Evolutionary conservation across 2,797 vertebrate genomes (phyloP), one percentile per base, ranked within the genome.

Genomic region (Sebastes reedi): DNA sequence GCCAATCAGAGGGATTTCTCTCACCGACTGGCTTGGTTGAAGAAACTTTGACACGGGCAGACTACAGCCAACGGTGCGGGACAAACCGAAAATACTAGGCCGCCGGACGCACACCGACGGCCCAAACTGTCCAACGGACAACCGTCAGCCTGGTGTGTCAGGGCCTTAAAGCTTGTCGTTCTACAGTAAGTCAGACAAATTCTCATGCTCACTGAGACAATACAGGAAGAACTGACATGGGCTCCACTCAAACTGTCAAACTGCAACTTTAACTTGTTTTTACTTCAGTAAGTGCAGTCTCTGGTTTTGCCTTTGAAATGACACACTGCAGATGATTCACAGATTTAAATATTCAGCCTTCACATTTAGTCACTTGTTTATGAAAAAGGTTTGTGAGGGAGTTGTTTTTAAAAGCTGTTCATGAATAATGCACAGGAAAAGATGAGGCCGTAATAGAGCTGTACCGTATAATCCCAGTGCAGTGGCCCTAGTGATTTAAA

Each of bases 241-340:
- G 32, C 54, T 61, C 59, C 52, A n/a, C 32, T 42, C 65, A 46
- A 61, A 56, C 80, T 68, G 55, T 56, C 67, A 65, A 32, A 70
- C 10, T 66, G 50, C 30, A 65, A 13, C 30, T 62, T 72, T 6
- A 64, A 34, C 20, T 59, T 22, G 58, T 27, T 9, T 50, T 34
- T n/a, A 30, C 54, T 56, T 55, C 20, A 24, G 24, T 39, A 27
- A 22, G 29, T 30, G 30, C 56, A 12, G 36, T 30, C 9, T 70
- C 18, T 50, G 46, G 29, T 30, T 72, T 61, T 18, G 30, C 67
- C 10, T 60, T 65, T 74, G 73, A 82, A 84, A 67, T 58, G 27
- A 58, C 39, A 67, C 16, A 52, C 55, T 52, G 20, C 30, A 62
- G 20, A 20, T 71, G 39, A 72, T 39, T 77, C 27, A 27, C 29